Evolutionary conservation across 2,113 vertebrate species (phyloP).

Genomic region (Benitochromis conjunctus): DNA sequence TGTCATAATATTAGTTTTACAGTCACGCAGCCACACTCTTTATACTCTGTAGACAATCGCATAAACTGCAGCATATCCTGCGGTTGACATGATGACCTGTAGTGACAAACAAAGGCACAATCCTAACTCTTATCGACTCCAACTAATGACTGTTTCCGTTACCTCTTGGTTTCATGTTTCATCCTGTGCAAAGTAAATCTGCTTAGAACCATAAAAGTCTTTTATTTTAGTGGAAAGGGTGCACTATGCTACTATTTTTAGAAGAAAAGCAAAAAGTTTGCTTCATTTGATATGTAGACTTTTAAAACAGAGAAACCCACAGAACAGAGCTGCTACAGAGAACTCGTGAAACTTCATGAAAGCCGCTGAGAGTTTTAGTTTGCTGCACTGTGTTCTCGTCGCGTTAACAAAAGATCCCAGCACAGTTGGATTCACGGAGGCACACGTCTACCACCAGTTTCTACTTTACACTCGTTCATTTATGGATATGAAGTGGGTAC

Average conservation of each 20-base stretch:
- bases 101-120: neutral
- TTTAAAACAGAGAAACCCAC: neutral
- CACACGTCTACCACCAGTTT: neutral
- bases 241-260: neutral
- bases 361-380: neutral
- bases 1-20: constrained; percentile 1
- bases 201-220: neutral
- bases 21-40: neutral
- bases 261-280: neutral
- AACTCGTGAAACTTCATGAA: neutral
- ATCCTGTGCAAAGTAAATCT: neutral
- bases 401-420: neutral
- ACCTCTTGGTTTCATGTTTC: neutral
- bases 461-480: neutral
- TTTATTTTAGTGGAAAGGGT: neutral
- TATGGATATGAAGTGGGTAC: neutral
- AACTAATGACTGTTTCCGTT: neutral
- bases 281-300: neutral
- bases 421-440: neutral
- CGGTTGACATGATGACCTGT: neutral
- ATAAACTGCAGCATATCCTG: neutral
- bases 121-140: neutral
- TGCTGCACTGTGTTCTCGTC: neutral
- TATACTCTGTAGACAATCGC: neutral
- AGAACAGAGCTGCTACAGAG: neutral